phyloP scores from a whole-genome alignment of 2,113 vertebrate genomes.

The Apodemus sylvaticus region DNA sequence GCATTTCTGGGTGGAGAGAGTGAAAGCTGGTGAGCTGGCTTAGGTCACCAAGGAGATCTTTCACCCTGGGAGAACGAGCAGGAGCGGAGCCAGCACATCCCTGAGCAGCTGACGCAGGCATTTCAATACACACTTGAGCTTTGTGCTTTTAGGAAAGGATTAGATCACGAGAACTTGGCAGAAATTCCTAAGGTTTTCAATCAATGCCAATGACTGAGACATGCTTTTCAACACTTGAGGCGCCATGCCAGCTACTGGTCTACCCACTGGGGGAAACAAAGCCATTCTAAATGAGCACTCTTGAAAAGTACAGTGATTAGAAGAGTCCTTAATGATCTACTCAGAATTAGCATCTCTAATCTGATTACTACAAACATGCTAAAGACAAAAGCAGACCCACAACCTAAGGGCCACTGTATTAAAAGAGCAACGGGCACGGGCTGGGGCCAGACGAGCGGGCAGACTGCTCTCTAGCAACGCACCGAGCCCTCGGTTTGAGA shows the following conservation, averaged over 20 bases:
- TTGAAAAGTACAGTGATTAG: constrained; percentile 40
- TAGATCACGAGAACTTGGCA: constrained; percentile 62
- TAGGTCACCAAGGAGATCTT: constrained; percentile 43
- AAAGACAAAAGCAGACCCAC: constrained; percentile 11
- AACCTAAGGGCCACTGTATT: neutral
- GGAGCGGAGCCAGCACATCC: neutral
- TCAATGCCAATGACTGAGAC: constrained; percentile 40
- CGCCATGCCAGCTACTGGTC: neutral
- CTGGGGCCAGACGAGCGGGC: too few species aligned
- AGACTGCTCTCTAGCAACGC: neutral
- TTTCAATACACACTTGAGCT: constrained; percentile 45
- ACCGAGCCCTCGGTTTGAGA: neutral
- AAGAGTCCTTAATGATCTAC: constrained; percentile 7
- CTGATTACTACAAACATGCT: constrained; percentile 14
- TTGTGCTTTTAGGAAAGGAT: constrained; percentile 61
- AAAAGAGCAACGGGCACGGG: neutral
- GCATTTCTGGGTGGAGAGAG: constrained; percentile 41
- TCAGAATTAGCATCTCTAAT: constrained; percentile 46
- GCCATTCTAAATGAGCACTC: constrained; percentile 48
- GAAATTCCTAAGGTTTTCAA: constrained; percentile 63
- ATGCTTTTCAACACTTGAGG: constrained; percentile 63
- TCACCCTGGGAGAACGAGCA: constrained; percentile 63
- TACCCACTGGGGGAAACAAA: constrained; percentile 29
- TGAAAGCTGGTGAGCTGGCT: constrained; percentile 43
- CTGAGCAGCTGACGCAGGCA: constrained; percentile 46